Evolutionary conservation across 2,113 vertebrate genomes (phyloP).

Genomic region (Sebastes schlegelii): DNA sequence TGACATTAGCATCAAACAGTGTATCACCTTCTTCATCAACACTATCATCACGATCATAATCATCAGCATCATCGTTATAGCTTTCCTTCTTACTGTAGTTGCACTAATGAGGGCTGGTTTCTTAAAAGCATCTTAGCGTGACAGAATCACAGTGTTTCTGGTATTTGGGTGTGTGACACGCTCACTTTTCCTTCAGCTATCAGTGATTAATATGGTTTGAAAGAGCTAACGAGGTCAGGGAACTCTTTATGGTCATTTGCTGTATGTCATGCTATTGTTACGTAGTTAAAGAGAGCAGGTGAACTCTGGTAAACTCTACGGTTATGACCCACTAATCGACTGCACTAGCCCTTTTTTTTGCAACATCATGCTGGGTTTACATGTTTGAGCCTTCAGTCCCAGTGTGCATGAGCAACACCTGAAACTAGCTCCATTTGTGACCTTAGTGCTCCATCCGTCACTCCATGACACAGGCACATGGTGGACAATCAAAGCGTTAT

Average conservation of each 20-base stretch:
- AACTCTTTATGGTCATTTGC: background rate
- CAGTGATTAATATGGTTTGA: slow-evolving; percentile 5
- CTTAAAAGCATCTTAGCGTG: slow-evolving; percentile 64
- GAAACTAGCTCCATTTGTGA: slow-evolving; percentile 26
- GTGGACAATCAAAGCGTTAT: background rate
- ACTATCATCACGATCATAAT: slow-evolving; percentile 61
- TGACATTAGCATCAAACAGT: slow-evolving; percentile 44
- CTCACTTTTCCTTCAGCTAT: slow-evolving; percentile 11
- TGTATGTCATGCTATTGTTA: slow-evolving; percentile 15
- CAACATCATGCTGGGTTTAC: slow-evolving; percentile 19
- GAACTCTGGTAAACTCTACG: slow-evolving; percentile 16
- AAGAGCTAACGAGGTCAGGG: background rate
- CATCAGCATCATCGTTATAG: slow-evolving; percentile 48
- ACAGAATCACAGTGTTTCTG: slow-evolving; percentile 28
- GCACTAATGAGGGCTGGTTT: slow-evolving; percentile 73
- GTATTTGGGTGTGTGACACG: background rate
- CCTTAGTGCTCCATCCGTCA: background rate
- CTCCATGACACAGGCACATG: background rate
- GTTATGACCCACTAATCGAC: slow-evolving; percentile 5
- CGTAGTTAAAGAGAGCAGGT: slow-evolving; percentile 16
- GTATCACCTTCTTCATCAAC: slow-evolving; percentile 58
- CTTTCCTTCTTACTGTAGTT: slow-evolving; percentile 59
- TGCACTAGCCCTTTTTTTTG: background rate
- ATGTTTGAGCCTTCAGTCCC: slow-evolving; percentile 14
- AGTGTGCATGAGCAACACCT: slow-evolving; percentile 11